Evolutionary conservation across 2,888 invertebrate species (phyloP).

Genomic region (Vandiemenella viatica): DNA sequence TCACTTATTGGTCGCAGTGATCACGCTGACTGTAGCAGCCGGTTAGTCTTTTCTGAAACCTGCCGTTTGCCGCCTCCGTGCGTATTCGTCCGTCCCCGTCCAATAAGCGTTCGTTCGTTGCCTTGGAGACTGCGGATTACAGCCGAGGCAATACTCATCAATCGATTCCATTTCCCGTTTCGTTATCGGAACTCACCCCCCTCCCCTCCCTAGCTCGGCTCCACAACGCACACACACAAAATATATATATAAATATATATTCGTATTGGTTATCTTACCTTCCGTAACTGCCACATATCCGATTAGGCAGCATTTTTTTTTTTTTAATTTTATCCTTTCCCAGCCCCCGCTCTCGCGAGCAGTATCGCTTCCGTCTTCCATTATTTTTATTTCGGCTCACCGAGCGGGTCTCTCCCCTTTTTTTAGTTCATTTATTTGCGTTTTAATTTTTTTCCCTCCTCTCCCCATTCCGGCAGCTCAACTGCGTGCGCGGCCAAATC

Average conservation of each 20-base stretch:
- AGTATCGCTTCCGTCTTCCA: neutral
- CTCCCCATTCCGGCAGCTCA: neutral
- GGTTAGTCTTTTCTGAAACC: too few species aligned
- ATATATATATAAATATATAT: neutral
- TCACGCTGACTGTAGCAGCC: too few species aligned
- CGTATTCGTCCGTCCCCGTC: too few species aligned
- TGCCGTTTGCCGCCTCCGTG: too few species aligned
- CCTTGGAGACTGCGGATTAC: too few species aligned
- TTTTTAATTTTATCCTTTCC: too few species aligned
- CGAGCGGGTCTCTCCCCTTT: neutral
- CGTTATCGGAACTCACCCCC: neutral
- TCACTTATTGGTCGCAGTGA: too few species aligned
- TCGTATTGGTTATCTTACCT: neutral
- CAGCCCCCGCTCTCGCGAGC: too few species aligned
- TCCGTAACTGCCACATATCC: neutral
- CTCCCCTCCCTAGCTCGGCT: neutral
- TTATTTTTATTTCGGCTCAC: neutral
- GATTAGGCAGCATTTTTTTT: neutral
- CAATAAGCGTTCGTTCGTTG: too few species aligned
- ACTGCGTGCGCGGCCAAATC: neutral
- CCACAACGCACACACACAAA: too few species aligned
- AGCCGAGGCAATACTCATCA: neutral
- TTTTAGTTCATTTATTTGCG: too few species aligned
- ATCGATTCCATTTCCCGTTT: neutral
- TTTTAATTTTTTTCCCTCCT: neutral